Conservation (phyloP, 2,113 vertebrate genomes). For the Fregetta grallaria region DNA sequence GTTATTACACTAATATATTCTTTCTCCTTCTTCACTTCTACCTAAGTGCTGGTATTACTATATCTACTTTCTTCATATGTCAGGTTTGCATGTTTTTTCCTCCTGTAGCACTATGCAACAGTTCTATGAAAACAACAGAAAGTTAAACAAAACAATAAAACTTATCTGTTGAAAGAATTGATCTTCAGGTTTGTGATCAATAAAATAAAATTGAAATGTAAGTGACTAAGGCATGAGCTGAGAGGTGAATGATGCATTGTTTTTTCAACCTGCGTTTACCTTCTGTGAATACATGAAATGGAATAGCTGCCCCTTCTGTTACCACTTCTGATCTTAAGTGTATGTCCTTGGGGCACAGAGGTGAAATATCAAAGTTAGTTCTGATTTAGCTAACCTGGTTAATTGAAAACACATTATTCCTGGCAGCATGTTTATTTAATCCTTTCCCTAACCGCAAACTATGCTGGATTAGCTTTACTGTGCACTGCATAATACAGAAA, state of each 20-base stretch:
- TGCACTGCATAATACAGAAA: background rate
- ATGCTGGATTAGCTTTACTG: background rate
- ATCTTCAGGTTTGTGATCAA: background rate
- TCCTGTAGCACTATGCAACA: background rate
- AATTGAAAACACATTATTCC: background rate
- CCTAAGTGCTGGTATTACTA: background rate
- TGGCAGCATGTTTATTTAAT: background rate
- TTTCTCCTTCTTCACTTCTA: background rate
- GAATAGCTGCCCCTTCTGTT: background rate
- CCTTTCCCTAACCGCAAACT: background rate
- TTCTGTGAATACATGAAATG: background rate
- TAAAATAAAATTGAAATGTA: background rate
- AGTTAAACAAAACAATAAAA: background rate
- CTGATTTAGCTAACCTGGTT: background rate
- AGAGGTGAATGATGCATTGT: background rate
- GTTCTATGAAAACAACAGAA: background rate
- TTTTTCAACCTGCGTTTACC: background rate
- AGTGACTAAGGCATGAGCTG: background rate
- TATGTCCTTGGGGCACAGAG: background rate
- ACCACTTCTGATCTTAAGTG: background rate
- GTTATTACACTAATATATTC: background rate
- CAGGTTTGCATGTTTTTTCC: background rate
- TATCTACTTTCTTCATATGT: background rate
- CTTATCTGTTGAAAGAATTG: background rate
- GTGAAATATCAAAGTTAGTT: background rate